A percentile compares a stretch with the other conserved stretches of the same genome.
phyloP scores from a whole-genome alignment of 2,113 vertebrate species.

The Drymodes brunneopygia region DNA sequence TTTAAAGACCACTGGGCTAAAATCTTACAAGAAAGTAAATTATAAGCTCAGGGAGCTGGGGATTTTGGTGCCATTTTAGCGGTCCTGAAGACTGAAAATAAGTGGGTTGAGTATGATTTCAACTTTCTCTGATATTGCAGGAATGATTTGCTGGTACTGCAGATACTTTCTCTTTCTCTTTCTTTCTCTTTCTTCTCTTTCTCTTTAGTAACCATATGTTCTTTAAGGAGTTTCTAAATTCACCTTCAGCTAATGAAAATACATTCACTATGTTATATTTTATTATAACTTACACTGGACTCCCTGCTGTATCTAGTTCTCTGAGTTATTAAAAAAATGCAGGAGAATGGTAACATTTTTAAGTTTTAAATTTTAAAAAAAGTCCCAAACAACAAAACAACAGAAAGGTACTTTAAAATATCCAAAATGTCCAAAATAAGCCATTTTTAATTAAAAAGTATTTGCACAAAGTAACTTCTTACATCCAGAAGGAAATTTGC shows the following conservation, averaged over 20 bases:
- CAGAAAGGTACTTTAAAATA: not conserved
- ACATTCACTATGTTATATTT: not conserved
- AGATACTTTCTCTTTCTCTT: not conserved
- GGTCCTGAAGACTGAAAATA: not conserved
- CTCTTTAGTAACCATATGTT: not conserved
- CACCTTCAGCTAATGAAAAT: not conserved
- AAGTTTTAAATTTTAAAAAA: not conserved
- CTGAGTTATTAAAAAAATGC: not conserved
- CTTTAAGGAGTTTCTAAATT: not conserved
- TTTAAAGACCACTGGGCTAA: not conserved
- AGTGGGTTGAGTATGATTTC: not conserved
- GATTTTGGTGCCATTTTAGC: conserved; percentile 23
- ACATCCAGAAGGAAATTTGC: not conserved
- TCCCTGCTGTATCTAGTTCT: not conserved
- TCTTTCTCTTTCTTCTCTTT: too few relatives aligned
- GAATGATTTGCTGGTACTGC: not conserved
- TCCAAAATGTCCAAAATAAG: not conserved
- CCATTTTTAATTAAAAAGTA: not conserved
- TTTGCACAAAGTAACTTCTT: not conserved
- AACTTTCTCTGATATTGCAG: not conserved
- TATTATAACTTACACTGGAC: not conserved
- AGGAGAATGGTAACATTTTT: not conserved
- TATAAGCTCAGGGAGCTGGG: conserved; percentile 22
- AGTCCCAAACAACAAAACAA: not conserved
- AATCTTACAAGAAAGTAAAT: not conserved